Evolutionary conservation across 1,140 invertebrate genomes (phyloP), one percentile per base, ranked within the genome.

Genomic region (Wasmannia auropunctata): DNA sequence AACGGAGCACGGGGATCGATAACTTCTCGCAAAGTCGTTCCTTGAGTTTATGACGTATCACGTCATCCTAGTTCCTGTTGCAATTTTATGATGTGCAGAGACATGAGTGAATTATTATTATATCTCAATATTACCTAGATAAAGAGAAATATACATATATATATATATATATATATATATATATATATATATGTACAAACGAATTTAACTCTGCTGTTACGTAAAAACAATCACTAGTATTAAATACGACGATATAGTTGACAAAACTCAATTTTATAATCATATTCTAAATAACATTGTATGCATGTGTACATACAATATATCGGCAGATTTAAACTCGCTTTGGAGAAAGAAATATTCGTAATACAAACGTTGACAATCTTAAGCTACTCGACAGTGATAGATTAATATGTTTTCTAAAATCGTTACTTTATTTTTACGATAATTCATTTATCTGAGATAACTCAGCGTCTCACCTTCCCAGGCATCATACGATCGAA

Each of bases 391-490:
- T 80, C 56, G 88, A 89, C 88, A 90, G 80, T 90, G 88, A 90
- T 85, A 67, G 87, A 90, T 90, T 60, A 67, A 90, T 90, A 69
- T 85, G 84, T 87, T 89, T 89, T 54, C 74, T 49, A 58, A 51
- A 72, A 65, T 58, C 80, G 69, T 79, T 31, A 80, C 46, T 88
- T 90, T 87, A 87, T 90, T 90, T 85, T 62, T 86, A 80, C 69
- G 83, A 89, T 90, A 90, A 90, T 90, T 90, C 88, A 87, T 56
- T 77, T 63, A 74, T 51, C 75, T n/a, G n/a, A n/a, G 34, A 28
- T 43, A 80, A 60, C 75, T 60, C 62, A 70, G 74, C 88, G 49
- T 54, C 37, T 80, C 88, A 85, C 76, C 90, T 90, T 90, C 86
- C 40, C 86, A 19, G 37, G 28, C 65, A 43, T 67, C 43, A 19